A percentile compares a stretch with the other conserved stretches of the same genome.
Evolutionary conservation across 2,888 invertebrate species (phyloP).

Genomic region (Neoaliturus tenellus): DNA sequence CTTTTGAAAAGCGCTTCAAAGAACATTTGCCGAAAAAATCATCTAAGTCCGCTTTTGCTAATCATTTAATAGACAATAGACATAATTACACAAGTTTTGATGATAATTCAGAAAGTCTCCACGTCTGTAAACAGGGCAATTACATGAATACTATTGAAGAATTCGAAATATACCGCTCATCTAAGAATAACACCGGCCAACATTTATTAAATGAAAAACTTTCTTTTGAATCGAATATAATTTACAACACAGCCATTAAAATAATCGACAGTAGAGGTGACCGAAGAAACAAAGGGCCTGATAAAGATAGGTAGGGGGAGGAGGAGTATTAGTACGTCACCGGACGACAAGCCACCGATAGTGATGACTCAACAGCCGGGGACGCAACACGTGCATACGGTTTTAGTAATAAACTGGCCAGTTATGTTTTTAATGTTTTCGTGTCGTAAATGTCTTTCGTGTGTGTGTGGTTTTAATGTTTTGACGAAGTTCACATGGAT

Average conservation of each 20-base stretch:
- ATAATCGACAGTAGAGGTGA: not conserved
- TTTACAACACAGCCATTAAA: not conserved
- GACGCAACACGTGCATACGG: not conserved
- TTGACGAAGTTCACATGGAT: too few relatives aligned
- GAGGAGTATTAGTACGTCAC: not conserved
- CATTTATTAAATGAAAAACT: conserved; percentile 2
- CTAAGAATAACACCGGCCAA: not conserved
- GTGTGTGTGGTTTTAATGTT: too few relatives aligned
- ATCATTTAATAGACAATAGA: not conserved
- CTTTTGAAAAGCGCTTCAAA: not conserved
- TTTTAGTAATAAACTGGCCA: too few relatives aligned
- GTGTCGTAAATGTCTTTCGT: too few relatives aligned
- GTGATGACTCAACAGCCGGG: not conserved
- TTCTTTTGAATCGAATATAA: not conserved
- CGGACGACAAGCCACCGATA: not conserved
- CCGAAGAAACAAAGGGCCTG: too few relatives aligned
- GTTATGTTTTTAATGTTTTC: too few relatives aligned
- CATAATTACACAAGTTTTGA: not conserved
- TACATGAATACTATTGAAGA: conserved; percentile 8
- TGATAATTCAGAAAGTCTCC: not conserved
- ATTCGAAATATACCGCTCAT: conserved; percentile 8
- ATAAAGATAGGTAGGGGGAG: not conserved
- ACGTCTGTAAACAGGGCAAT: not conserved
- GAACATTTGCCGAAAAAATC: not conserved
- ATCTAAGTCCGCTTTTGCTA: not conserved